These are phyloP conservation scores for Nannospalax galili DNA, from an alignment of 2,113 vertebrate species.

Conservation along the genomic window DNA sequence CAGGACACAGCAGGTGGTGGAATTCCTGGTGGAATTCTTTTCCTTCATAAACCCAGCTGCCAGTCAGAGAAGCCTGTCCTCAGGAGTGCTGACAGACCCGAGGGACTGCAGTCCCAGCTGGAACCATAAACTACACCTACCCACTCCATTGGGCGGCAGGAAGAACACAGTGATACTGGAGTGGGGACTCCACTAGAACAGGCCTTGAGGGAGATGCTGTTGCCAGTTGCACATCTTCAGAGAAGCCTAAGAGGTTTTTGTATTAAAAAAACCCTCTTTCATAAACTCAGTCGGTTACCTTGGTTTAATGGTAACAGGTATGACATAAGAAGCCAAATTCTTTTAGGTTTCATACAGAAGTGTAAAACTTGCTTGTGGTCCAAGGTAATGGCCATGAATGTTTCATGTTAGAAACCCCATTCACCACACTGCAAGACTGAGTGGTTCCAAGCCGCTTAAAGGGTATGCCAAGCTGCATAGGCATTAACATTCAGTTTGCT, in stretches of 20 bases:
- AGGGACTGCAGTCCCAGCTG: not conserved
- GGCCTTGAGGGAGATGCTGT: not conserved
- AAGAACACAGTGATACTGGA: constrained; percentile 9
- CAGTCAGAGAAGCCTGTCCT: not conserved
- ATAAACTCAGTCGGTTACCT: not conserved
- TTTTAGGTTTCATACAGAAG: not conserved
- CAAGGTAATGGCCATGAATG: not conserved
- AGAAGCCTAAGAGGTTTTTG: not conserved
- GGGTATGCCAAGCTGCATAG: not conserved
- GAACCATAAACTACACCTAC: not conserved
- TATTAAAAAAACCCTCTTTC: not conserved
- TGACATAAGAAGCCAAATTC: not conserved
- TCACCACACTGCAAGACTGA: not conserved
- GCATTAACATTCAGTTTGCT: constrained; percentile 2
- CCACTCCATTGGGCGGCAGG: not conserved
- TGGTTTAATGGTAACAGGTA: not conserved
- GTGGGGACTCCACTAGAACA: not conserved
- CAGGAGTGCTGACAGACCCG: not conserved
- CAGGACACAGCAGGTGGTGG: not conserved
- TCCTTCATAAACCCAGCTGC: not conserved
- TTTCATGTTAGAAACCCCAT: not conserved
- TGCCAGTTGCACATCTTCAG: not conserved
- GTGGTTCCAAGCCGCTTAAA: not conserved
- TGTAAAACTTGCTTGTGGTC: constrained; percentile 35
- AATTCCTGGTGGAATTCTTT: not conserved